phyloP scores from a whole-genome alignment of 2,113 vertebrate species.

The Phaethornis superciliosus region DNA sequence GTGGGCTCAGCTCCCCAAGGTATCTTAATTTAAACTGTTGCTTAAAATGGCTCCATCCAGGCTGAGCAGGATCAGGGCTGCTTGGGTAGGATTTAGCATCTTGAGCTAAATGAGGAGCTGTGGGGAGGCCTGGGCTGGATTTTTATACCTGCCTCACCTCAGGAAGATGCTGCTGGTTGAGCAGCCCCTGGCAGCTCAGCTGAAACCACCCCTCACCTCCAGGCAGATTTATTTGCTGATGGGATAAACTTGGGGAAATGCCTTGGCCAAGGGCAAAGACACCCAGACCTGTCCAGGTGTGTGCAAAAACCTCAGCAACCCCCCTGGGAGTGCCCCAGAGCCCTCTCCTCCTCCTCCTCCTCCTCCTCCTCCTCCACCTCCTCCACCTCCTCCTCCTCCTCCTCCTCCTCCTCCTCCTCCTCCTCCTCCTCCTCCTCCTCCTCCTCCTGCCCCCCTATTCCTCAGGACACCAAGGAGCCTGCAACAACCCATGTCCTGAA shows the following conservation, averaged over 20 bases:
- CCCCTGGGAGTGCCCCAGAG: too few species aligned
- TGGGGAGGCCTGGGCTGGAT: not conserved
- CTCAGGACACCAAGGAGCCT: too few species aligned
- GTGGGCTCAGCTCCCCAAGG: not conserved
- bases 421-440: too few species aligned
- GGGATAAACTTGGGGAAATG: not conserved
- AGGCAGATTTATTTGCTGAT: not conserved
- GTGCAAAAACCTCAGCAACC: fast-evolving
- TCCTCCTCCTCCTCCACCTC: too few species aligned
- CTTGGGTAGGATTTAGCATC: conserved; percentile 39
- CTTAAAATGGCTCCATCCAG: conserved; percentile 58
- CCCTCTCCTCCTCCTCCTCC: too few species aligned
- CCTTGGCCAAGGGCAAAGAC: not conserved
- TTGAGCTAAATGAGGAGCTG: not conserved
- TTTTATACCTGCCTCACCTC: not conserved
- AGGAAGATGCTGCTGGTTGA: not conserved
- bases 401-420: too few species aligned
- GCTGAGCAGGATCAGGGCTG: conserved; percentile 60
- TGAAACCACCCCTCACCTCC: fast-evolving
- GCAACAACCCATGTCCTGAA: too few species aligned
- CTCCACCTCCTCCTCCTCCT: too few species aligned
- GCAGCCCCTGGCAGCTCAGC: not conserved
- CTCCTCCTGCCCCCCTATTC: too few species aligned
- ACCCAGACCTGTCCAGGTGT: not conserved
- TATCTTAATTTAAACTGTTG: conserved; percentile 34